A percentile compares a stretch with the other conserved stretches of the same genome.
These are phyloP conservation scores for Silurus glanis DNA, from an alignment of 2,113 vertebrate species.

Conservation along the genomic window DNA sequence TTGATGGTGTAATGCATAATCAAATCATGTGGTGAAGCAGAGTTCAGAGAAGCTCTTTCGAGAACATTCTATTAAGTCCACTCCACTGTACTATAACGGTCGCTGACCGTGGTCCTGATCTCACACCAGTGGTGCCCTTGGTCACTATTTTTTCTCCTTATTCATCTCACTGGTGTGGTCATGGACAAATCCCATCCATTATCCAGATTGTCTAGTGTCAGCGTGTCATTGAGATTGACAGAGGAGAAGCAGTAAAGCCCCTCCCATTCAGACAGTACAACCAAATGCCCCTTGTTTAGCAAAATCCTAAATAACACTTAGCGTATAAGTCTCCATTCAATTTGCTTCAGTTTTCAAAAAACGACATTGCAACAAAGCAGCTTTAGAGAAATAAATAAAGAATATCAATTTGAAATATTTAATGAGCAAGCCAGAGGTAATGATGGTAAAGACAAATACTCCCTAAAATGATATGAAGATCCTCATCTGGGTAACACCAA, in stretches of 20 bases:
- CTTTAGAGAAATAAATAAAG: no score
- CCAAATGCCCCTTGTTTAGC: neutral
- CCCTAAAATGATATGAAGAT: no score
- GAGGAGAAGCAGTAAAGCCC: neutral
- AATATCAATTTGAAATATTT: no score
- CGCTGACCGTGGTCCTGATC: neutral
- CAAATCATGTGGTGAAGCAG: neutral
- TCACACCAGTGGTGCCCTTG: neutral
- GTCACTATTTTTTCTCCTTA: neutral
- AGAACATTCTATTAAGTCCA: neutral
- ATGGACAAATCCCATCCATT: neutral
- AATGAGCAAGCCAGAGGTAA: no score
- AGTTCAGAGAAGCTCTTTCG: neutral
- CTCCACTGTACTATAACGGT: neutral
- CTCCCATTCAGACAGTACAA: neutral
- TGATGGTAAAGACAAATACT: no score
- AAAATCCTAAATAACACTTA: neutral
- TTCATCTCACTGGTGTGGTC: neutral
- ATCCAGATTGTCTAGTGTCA: neutral
- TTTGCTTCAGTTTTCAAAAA: no score
- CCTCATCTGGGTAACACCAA: no score
- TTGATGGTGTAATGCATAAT: neutral
- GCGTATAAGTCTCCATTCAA: no score
- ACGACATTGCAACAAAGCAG: no score
- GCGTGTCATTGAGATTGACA: neutral